These are phyloP conservation scores for Helleia helle DNA, from an alignment of 2,888 invertebrate genomes.

Conservation along the genomic window DNA sequence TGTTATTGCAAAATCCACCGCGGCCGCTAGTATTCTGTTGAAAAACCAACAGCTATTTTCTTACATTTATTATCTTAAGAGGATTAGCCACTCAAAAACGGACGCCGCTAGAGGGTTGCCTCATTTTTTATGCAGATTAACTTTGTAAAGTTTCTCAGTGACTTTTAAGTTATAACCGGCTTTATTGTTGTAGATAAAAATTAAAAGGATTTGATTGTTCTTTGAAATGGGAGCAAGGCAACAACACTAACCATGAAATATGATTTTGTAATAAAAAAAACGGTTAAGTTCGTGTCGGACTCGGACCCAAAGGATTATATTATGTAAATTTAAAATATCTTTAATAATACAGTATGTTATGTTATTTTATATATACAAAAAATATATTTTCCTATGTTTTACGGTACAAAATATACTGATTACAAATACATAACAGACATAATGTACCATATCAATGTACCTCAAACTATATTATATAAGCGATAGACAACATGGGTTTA, in stretches of 20 bases:
- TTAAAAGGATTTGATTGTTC: slow-evolving; percentile 6
- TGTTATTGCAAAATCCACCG: background rate
- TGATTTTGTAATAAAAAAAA: too few relatives aligned
- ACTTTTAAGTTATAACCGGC: slow-evolving; percentile 22
- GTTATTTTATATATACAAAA: too few relatives aligned
- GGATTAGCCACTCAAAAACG: slow-evolving; percentile 21
- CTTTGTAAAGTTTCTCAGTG: slow-evolving; percentile 35
- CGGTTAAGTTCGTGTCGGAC: too few relatives aligned
- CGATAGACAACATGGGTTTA: too few relatives aligned
- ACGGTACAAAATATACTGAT: too few relatives aligned
- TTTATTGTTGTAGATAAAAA: slow-evolving; percentile 8
- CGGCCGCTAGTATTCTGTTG: slow-evolving; percentile 5
- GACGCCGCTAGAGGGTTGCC: slow-evolving; percentile 28
- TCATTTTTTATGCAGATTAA: slow-evolving; percentile 50
- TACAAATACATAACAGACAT: too few relatives aligned
- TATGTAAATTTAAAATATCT: too few relatives aligned
- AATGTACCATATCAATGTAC: too few relatives aligned
- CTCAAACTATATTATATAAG: too few relatives aligned
- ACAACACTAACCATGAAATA: background rate
- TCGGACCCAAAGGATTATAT: too few relatives aligned
- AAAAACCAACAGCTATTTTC: slow-evolving; percentile 18
- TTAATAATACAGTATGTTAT: too few relatives aligned
- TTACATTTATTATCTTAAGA: slow-evolving; percentile 20
- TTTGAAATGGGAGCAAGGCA: background rate
- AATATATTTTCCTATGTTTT: too few relatives aligned